phyloP scores from a whole-genome alignment of 2,888 invertebrate species.

The Danaus chrysippus region DNA sequence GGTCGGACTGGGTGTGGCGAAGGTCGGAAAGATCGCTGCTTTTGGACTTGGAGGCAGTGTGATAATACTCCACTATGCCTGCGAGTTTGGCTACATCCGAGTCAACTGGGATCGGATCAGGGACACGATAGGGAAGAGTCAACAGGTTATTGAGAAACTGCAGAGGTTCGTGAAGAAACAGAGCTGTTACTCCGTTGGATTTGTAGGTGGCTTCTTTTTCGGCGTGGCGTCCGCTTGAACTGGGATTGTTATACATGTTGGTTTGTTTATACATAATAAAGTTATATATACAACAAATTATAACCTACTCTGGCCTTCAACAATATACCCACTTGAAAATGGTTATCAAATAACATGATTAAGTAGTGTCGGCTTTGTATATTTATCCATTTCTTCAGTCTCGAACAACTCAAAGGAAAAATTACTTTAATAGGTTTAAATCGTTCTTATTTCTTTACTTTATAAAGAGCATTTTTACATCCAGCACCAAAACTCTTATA shows the following conservation, averaged over 20 bases:
- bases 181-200: constrained; percentile 86
- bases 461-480: no score
- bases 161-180: constrained; percentile 81
- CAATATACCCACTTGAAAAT: no score
- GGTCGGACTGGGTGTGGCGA: constrained; percentile 86
- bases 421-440: no score
- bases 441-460: no score
- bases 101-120: constrained; percentile 93
- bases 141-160: constrained; percentile 85
- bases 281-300: no score
- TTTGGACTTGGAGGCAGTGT: constrained; percentile 93
- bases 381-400: no score
- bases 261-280: no score
- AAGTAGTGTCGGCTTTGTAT: no score
- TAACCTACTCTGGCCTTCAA: no score
- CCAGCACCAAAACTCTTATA: no score
- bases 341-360: no score
- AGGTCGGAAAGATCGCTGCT: constrained; percentile 92
- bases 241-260: background rate
- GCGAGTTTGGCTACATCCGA: constrained; percentile 91
- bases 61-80: constrained; percentile 91
- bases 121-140: constrained; percentile 85
- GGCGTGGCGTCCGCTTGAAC: constrained; percentile 83
- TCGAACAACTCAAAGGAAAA: no score
- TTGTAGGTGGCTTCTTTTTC: constrained; percentile 90